Evolutionary conservation across 2,797 vertebrate genomes (phyloP).

Genomic region (Macropodus opercularis): DNA sequence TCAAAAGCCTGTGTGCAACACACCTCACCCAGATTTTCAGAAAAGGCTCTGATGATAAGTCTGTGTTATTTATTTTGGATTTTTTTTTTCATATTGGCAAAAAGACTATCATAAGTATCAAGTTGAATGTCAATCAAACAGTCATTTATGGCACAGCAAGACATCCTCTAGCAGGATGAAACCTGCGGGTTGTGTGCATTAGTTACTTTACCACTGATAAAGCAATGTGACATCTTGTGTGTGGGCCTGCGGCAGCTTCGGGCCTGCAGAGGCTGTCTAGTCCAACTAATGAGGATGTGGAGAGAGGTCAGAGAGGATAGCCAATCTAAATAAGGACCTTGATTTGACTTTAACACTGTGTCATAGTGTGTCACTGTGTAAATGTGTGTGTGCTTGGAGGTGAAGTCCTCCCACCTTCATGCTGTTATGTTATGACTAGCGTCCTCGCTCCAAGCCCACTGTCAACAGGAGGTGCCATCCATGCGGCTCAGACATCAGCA

Average conservation of each 20-base stretch:
- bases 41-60: conserved; percentile 24
- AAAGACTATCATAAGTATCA: conserved; percentile 47
- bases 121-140: conserved; percentile 57
- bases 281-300: conserved; percentile 77
- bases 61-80: conserved; percentile 11
- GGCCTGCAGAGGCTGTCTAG: conserved; percentile 67
- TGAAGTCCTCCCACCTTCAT: conserved; percentile 77
- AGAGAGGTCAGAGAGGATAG: conserved; percentile 79
- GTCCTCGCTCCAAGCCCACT: conserved; percentile 67
- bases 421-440: conserved; percentile 79
- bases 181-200: conserved; percentile 54
- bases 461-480: conserved; percentile 75
- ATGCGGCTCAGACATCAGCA: conserved; percentile 60
- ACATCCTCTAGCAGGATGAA: conserved; percentile 36
- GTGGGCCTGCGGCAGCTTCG: conserved; percentile 65
- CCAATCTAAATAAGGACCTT: conserved; percentile 79
- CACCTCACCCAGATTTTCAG: neutral
- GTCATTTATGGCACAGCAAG: conserved; percentile 57
- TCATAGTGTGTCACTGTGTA: conserved; percentile 64
- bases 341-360: conserved; percentile 78
- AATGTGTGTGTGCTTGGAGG: conserved; percentile 65
- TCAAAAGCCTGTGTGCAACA: neutral
- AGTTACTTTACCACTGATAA: conserved; percentile 68
- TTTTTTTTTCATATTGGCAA: conserved; percentile 37
- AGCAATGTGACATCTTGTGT: conserved; percentile 74